Evolutionary conservation across 2,113 vertebrate genomes (phyloP).

Genomic region (Lutjanus erythropterus): DNA sequence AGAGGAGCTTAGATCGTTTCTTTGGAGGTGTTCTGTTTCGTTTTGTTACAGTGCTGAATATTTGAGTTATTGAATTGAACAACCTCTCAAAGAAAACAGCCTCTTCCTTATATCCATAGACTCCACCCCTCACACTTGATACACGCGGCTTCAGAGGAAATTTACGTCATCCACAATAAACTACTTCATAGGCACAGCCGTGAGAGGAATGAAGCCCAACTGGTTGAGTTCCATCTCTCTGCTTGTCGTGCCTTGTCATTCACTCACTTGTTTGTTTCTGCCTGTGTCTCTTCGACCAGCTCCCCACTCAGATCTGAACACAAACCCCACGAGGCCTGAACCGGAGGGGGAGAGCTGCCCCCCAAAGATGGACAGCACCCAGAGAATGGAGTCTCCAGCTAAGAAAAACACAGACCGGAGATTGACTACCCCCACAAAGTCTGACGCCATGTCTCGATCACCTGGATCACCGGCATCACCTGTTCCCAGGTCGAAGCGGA

Average conservation of each 20-base stretch:
- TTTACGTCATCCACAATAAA: slow-evolving; percentile 32
- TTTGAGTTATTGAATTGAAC: not conserved
- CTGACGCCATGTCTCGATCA: slow-evolving; percentile 66
- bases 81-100: slow-evolving; percentile 2
- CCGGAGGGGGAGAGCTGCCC: slow-evolving; percentile 76
- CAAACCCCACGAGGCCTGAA: slow-evolving; percentile 58
- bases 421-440: slow-evolving; percentile 59
- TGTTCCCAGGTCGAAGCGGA: slow-evolving; percentile 53
- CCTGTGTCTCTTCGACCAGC: slow-evolving; percentile 57
- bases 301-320: slow-evolving; percentile 56
- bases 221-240: slow-evolving; percentile 51
- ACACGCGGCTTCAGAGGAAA: slow-evolving; percentile 8
- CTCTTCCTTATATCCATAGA: not conserved
- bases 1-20: not conserved
- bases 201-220: slow-evolving; percentile 75
- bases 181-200: slow-evolving; percentile 23
- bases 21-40: not conserved
- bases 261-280: slow-evolving; percentile 38
- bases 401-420: slow-evolving; percentile 61
- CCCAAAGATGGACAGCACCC: slow-evolving; percentile 44
- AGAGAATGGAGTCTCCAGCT: slow-evolving; percentile 65
- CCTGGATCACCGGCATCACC: slow-evolving; percentile 71
- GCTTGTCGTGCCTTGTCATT: slow-evolving; percentile 26
- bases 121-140: slow-evolving; percentile 40
- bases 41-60: slow-evolving; percentile 6